phyloP scores from a whole-genome alignment of 2,888 invertebrate genomes.

The Macrosiphum euphorbiae region DNA sequence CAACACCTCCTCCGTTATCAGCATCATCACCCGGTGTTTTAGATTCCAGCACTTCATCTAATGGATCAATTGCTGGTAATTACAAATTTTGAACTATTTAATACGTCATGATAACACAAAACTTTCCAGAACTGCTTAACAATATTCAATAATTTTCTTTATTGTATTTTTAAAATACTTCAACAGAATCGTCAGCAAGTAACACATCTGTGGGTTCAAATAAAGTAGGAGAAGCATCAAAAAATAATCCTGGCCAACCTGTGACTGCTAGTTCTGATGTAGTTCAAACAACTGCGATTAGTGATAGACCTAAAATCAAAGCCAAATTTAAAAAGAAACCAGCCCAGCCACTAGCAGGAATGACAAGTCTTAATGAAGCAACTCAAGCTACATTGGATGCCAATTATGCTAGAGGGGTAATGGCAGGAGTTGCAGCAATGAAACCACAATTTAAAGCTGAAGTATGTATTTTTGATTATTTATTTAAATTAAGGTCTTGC shows the following conservation, averaged over 20 bases:
- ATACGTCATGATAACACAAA: background rate
- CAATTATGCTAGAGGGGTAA: constrained; percentile 57
- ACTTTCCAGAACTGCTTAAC: background rate
- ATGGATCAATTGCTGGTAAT: constrained; percentile 59
- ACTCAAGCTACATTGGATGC: constrained; percentile 55
- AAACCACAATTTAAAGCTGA: constrained; percentile 62
- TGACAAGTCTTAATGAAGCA: constrained; percentile 24
- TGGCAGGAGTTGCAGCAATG: constrained; percentile 60
- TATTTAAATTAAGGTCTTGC: background rate
- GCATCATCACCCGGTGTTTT: constrained; percentile 55
- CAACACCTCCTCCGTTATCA: constrained; percentile 54
- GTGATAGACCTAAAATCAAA: constrained; percentile 78
- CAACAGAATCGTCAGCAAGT: constrained; percentile 35
- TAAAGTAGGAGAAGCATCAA: constrained; percentile 38
- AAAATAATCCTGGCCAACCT: constrained; percentile 52
- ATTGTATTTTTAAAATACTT: background rate
- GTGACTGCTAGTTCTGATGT: constrained; percentile 64
- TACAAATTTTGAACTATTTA: background rate
- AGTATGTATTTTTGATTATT: constrained; percentile 2
- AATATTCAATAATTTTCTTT: constrained; percentile 4
- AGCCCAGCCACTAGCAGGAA: constrained; percentile 15
- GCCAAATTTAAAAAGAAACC: constrained; percentile 63
- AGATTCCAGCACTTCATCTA: constrained; percentile 62
- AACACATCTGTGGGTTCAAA: constrained; percentile 13
- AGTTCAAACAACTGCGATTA: constrained; percentile 79